Base-by-base conservation (phyloP, 2,113 vertebrate genomes). In the Sakesphorus luctuosus region DNA sequence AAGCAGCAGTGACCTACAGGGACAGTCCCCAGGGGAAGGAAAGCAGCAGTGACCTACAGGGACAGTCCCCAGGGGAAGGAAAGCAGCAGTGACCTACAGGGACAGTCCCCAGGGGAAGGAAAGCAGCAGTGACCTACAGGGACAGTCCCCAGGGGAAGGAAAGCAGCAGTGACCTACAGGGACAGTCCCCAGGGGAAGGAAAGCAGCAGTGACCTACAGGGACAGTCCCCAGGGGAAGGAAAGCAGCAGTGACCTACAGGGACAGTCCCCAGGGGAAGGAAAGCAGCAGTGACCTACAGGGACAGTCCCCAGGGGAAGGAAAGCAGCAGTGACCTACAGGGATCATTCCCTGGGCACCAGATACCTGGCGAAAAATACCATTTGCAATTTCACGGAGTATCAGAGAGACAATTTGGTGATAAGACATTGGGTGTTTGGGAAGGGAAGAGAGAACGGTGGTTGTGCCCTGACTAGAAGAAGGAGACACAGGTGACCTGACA, bases 331-430 rank as follows among this genome's bases (percentile, higher is more conserved):
- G 43, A 58, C 13, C 33, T 14, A 31, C 6, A 50, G 56, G 14
- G 67, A 55, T 21, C 1, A 0, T 9, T 50, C 1, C 0, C 3
- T 43, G 33, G 1, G 28, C 73, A 79, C 10, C 53, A 68, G 13
- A 3, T 10, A 40, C 2, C 43, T 28, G 33, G 44, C 36, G 76
- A 78, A 52, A 86, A 78, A 65, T 13, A 36, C 5, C 26, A 11
- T 36, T 59, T 88, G 17, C 58, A 69, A 53, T 49, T 73, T 29
- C 63, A 46, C 5, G 61, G 35, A 65, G 24, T 15, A 38, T 21
- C n/a, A 76, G 50, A 79, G 67, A 67, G 36, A 66, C 62, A 56
- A 58, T 18, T 24, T 62, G 47, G 71, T 66, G 79, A 58, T 46
- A 52, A 9, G 7, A 12, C 23, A 90, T 16, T 3, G 14, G 40